Conservation (phyloP, 1,140 invertebrate species). For the Anastrepha obliqua region DNA sequence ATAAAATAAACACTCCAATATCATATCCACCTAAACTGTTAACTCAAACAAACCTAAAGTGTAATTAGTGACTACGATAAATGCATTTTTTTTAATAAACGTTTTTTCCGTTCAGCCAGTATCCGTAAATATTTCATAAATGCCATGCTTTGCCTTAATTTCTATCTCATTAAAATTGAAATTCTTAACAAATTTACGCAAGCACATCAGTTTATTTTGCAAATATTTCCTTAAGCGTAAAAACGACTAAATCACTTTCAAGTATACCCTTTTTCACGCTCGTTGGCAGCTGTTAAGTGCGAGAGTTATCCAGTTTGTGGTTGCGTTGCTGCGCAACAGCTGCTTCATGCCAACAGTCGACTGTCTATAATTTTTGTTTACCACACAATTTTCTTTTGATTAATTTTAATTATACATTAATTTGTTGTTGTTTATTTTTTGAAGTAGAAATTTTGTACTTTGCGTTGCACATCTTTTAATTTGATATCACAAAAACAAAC, state of each 20-base stretch:
- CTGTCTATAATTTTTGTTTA: neutral
- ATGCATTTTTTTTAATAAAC: too few species aligned
- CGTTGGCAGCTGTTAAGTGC: constrained; percentile 16
- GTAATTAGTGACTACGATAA: too few species aligned
- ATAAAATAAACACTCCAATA: too few species aligned
- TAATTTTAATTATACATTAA: too few species aligned
- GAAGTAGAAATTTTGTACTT: too few species aligned
- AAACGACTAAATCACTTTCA: neutral
- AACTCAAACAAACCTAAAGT: too few species aligned
- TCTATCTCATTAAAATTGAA: neutral
- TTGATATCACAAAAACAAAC: neutral
- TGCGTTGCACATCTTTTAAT: too few species aligned
- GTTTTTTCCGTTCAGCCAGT: too few species aligned
- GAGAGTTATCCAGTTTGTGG: neutral
- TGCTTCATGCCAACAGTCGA: neutral
- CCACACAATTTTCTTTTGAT: neutral
- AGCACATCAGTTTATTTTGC: neutral
- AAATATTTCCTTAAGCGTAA: neutral
- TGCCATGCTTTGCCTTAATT: too few species aligned
- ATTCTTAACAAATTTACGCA: neutral
- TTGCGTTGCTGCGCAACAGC: neutral
- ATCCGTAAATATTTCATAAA: too few species aligned
- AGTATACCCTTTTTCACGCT: neutral
- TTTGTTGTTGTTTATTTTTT: too few species aligned
- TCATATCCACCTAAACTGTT: too few species aligned